Conservation (phyloP, 1,140 invertebrate species). For the Drosophila nigromelanica region DNA sequence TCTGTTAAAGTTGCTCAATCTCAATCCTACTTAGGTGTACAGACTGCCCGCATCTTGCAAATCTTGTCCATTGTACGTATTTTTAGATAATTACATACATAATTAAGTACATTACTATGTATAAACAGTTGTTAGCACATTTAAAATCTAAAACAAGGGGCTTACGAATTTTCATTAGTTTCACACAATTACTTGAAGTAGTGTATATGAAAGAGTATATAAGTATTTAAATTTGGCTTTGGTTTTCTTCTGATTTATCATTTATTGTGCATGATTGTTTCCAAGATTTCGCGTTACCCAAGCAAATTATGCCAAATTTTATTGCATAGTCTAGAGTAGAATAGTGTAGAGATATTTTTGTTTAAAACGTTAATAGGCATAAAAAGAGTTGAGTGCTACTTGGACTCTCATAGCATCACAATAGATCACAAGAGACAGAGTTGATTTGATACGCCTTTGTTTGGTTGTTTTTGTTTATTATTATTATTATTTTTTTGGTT, state of each 20-base stretch:
- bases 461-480: conserved; percentile 11
- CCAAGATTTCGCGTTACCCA: conserved; percentile 50
- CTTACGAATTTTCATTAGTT: conserved; percentile 39
- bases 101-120: conserved; percentile 58
- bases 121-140: conserved; percentile 76
- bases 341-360: conserved; percentile 64
- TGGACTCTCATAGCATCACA: conserved; percentile 71
- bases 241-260: conserved; percentile 45
- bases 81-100: conserved; percentile 67
- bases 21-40: conserved; percentile 37
- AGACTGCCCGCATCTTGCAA: conserved; percentile 35
- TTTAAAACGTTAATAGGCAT: conserved; percentile 78
- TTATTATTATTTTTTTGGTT: conserved; percentile 21
- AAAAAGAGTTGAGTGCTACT: conserved; percentile 74
- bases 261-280: conserved; percentile 80
- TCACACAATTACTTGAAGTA: conserved; percentile 77
- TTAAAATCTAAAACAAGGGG: conserved; percentile 63
- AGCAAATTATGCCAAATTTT: conserved; percentile 51
- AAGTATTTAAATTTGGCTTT: conserved; percentile 59
- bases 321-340: conserved; percentile 49
- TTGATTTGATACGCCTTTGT: conserved; percentile 60
- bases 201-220: conserved; percentile 62
- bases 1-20: conserved; percentile 44
- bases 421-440: conserved; percentile 80
- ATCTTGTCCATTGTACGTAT: conserved; percentile 41